phyloP scores from a whole-genome alignment of 2,797 vertebrate species.

The Pristis pectinata region DNA sequence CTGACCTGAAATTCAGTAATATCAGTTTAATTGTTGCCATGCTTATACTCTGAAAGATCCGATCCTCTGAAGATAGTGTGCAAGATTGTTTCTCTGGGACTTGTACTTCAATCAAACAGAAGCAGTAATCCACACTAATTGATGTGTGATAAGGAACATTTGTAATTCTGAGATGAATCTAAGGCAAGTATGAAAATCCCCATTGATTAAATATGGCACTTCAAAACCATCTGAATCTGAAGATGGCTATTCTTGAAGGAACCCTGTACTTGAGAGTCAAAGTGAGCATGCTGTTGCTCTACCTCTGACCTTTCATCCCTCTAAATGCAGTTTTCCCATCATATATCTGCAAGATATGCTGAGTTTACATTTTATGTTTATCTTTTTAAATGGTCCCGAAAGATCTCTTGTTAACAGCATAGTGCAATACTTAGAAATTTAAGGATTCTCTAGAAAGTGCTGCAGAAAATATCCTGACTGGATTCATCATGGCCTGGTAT shows the following conservation, averaged over 20 bases:
- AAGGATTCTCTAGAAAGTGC: too few species aligned
- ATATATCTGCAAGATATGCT: background rate
- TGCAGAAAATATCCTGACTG: too few species aligned
- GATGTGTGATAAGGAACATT: background rate
- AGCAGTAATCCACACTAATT: background rate
- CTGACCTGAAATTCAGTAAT: background rate
- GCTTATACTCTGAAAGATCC: background rate
- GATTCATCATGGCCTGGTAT: too few species aligned
- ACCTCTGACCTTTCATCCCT: background rate
- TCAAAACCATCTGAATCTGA: background rate
- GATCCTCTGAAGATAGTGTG: background rate
- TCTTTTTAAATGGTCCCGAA: background rate
- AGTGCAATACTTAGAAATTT: background rate
- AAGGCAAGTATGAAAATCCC: background rate
- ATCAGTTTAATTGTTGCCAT: background rate
- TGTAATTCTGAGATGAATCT: background rate
- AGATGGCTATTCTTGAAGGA: background rate
- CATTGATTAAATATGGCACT: background rate
- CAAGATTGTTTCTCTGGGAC: background rate
- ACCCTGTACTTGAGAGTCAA: background rate
- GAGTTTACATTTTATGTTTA: background rate
- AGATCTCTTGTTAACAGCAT: background rate
- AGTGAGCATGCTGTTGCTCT: background rate
- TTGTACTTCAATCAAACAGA: background rate
- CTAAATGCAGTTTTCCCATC: background rate